phyloP scores from a whole-genome alignment of 2,888 invertebrate genomes.

The Eilema sororculum region DNA sequence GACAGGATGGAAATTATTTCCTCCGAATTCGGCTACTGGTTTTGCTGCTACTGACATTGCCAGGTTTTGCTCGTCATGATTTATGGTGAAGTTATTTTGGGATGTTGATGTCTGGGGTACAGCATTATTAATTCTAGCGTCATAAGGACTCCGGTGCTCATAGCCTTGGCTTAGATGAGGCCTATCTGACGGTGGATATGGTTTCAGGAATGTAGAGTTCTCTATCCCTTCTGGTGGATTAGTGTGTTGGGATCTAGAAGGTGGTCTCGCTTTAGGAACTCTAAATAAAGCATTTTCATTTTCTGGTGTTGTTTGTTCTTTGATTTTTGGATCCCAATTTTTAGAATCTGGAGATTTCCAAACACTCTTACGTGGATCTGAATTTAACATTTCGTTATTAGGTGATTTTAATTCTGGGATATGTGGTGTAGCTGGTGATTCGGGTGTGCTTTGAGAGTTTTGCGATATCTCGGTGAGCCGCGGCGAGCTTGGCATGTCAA shows the following conservation, averaged over 20 bases:
- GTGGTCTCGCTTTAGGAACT: conserved; percentile 89
- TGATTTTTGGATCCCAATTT: conserved; percentile 80
- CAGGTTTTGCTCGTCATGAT: conserved; percentile 77
- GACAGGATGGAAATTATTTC: conserved; percentile 77
- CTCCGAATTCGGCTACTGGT: conserved; percentile 70
- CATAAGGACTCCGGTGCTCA: conserved; percentile 80
- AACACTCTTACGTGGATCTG: conserved; percentile 74
- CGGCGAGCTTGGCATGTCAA: conserved; percentile 81
- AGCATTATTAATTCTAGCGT: conserved; percentile 65
- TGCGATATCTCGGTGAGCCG: conserved; percentile 80
- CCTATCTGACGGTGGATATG: conserved; percentile 87
- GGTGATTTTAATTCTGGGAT: conserved; percentile 79
- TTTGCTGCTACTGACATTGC: conserved; percentile 60
- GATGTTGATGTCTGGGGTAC: conserved; percentile 65
- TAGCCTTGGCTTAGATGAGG: conserved; percentile 76
- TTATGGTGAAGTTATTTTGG: conserved; percentile 79
- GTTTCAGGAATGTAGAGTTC: conserved; percentile 88
- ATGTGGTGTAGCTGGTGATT: conserved; percentile 75
- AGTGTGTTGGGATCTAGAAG: conserved; percentile 86
- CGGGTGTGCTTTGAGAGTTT: conserved; percentile 77
- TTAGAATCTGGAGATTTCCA: conserved; percentile 84
- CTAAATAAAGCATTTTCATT: conserved; percentile 87
- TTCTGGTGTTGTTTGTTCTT: conserved; percentile 70
- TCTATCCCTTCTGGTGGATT: conserved; percentile 83
- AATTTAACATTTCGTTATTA: conserved; percentile 64